Evolutionary conservation across 2,113 vertebrate genomes (phyloP).

Genomic region (Rhegmatorhina hoffmannsi): DNA sequence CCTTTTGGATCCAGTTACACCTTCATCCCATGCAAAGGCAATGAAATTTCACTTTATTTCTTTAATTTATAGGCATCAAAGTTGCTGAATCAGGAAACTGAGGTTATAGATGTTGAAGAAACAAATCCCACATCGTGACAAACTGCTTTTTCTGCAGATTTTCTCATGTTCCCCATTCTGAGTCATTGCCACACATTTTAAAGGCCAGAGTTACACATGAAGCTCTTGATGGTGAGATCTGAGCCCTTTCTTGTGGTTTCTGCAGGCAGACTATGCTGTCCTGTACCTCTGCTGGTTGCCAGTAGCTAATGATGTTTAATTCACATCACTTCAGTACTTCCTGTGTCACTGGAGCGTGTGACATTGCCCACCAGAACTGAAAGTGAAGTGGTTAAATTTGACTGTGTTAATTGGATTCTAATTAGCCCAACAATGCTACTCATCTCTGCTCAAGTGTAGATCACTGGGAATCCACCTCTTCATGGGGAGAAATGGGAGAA

Average conservation of each 20-base stretch:
- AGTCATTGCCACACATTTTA: conserved; percentile 70
- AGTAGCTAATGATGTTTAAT: not conserved
- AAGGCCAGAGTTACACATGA: conserved; percentile 41
- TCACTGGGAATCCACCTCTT: not conserved
- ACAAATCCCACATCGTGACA: conserved; percentile 62
- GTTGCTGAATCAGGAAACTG: conserved; percentile 76
- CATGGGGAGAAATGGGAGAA: not conserved
- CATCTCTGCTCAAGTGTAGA: not conserved
- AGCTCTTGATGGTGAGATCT: conserved; percentile 60
- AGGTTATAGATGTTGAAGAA: conserved; percentile 76
- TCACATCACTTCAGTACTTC: not conserved
- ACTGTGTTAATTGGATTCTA: not conserved
- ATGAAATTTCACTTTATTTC: conserved; percentile 66
- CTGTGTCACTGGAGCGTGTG: conserved; percentile 40
- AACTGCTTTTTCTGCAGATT: conserved; percentile 68
- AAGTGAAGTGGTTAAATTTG: conserved; percentile 27
- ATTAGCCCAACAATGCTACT: not conserved
- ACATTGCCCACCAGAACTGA: conserved; percentile 6
- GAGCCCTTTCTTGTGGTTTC: conserved; percentile 66
- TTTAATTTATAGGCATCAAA: conserved; percentile 71
- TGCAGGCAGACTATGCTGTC: conserved; percentile 26
- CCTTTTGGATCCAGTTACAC: conserved; percentile 27
- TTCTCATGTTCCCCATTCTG: conserved; percentile 64
- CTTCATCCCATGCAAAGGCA: conserved; percentile 63
- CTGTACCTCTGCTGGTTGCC: conserved; percentile 27